Evolutionary conservation across 1,140 invertebrate genomes (phyloP).

Genomic region (Ceratitis capitata): DNA sequence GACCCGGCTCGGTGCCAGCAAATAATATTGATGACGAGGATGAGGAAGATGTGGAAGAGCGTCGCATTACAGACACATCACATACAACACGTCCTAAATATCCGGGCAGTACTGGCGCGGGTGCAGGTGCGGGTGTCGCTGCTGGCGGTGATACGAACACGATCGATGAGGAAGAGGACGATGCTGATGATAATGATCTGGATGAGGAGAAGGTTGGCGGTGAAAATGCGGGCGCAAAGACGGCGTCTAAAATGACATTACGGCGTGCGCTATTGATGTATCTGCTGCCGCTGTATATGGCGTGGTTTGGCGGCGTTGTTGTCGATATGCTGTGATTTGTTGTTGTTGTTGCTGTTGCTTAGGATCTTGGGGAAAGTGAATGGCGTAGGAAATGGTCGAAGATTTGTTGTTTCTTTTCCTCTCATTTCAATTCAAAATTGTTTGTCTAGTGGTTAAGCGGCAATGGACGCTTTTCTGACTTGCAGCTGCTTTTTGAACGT

Average conservation of each 20-base stretch:
- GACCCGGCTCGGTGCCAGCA: conserved; percentile 48
- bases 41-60: conserved; percentile 49
- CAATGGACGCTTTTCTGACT: neutral
- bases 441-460: neutral
- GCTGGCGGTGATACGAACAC: conserved; percentile 52
- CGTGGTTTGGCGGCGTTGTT: conserved; percentile 84
- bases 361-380: neutral
- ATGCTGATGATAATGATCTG: conserved; percentile 41
- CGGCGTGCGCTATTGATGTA: conserved; percentile 76
- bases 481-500: neutral
- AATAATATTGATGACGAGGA: conserved; percentile 56
- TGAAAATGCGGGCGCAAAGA: conserved; percentile 44
- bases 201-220: conserved; percentile 40
- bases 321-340: conserved; percentile 80
- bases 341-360: conserved; percentile 40
- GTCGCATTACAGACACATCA: conserved; percentile 45
- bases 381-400: neutral
- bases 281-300: conserved; percentile 80
- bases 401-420: too few relatives aligned
- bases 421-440: too few relatives aligned
- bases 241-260: conserved; percentile 69
- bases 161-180: conserved; percentile 42
- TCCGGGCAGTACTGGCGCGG: conserved; percentile 43
- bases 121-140: conserved; percentile 43
- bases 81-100: conserved; percentile 53